A percentile compares a stretch with the other conserved stretches of the same genome.
phyloP scores from a whole-genome alignment of 2,797 vertebrate genomes.

The Pelobates cultripes region DNA sequence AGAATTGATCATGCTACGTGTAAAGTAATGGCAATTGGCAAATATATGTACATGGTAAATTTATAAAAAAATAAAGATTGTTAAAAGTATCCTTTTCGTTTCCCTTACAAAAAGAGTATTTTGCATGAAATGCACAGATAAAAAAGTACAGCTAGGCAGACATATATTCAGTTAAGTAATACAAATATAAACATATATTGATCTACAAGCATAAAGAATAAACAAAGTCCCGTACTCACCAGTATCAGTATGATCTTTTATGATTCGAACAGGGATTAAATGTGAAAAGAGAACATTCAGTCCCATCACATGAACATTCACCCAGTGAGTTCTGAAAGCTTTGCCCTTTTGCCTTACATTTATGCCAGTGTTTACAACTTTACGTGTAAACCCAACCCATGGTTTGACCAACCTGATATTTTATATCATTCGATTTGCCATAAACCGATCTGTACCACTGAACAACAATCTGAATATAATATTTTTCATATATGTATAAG shows the following conservation, averaged over 20 bases:
- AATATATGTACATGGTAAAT: no score
- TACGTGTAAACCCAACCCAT: constrained; percentile 1
- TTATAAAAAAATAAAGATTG: no score
- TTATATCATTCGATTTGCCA: background rate
- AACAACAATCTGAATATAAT: background rate
- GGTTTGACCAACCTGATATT: background rate
- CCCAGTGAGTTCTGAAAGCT: background rate
- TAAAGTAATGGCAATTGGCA: no score
- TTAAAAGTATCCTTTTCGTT: no score
- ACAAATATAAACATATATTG: background rate
- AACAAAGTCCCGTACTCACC: background rate
- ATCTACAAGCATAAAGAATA: background rate
- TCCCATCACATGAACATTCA: background rate
- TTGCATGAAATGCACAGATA: no score
- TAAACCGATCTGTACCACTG: background rate
- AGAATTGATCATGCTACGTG: no score
- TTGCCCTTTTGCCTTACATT: background rate
- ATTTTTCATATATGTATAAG: no score
- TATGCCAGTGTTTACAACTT: background rate
- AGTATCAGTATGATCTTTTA: background rate
- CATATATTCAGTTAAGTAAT: no score
- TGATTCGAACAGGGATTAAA: background rate
- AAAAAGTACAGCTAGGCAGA: no score
- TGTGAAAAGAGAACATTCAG: background rate
- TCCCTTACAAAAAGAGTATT: no score